phyloP scores from a whole-genome alignment of 2,797 vertebrate species.

The Pipistrellus pipistrellus region DNA sequence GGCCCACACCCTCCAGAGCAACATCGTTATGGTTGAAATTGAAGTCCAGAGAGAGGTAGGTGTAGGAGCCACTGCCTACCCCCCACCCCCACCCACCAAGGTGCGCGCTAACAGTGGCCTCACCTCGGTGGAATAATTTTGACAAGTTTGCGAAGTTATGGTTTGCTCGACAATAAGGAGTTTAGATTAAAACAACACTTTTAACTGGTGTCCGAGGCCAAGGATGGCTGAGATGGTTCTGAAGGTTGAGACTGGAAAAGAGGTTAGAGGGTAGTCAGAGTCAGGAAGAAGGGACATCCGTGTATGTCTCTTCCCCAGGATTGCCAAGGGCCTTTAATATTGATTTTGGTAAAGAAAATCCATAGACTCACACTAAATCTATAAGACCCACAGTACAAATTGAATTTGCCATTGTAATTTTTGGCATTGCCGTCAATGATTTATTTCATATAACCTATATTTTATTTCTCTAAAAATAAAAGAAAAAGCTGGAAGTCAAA shows the following conservation, averaged over 20 bases:
- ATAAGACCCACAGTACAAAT: background rate
- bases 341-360: background rate
- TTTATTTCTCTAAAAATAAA: constrained; percentile 10
- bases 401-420: background rate
- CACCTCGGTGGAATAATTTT: background rate
- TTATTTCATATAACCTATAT: background rate
- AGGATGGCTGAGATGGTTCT: background rate
- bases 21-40: rapidly evolving
- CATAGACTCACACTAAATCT: background rate
- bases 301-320: background rate
- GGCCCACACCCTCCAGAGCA: background rate
- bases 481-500: background rate
- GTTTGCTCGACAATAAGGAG: background rate
- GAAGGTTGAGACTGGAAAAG: background rate
- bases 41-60: background rate
- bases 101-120: background rate
- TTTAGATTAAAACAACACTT: background rate
- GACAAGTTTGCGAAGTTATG: background rate
- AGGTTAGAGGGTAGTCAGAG: background rate
- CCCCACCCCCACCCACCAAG: too few relatives aligned
- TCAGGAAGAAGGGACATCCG: background rate
- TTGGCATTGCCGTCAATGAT: background rate
- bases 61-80: background rate
- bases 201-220: background rate
- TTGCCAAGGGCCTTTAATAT: background rate